Evolutionary conservation across 2,888 invertebrate species (phyloP), one percentile per base, ranked within the genome.

Genomic region (Laothoe populi): DNA sequence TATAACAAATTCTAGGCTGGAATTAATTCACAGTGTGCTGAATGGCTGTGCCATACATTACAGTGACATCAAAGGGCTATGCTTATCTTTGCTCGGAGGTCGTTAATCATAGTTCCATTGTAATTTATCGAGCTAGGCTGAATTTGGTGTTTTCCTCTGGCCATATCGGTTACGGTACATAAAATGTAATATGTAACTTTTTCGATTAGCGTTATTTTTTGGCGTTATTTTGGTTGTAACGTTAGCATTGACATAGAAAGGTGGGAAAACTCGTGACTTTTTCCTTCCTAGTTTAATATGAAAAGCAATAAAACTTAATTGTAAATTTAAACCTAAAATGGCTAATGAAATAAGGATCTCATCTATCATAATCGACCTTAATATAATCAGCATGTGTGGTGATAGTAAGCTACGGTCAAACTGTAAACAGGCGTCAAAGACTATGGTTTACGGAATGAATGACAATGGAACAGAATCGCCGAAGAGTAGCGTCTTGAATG

Each of bases 101-200:
- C 53, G 53, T 35, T 53, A 53, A 53, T 53, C 53, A 53, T 53
- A 53, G 53, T 53, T 53, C 53, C 16, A 53, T 35, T 53, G 53
- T 53, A 53, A 53, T 53, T 53, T 53, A 53, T 53, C 53, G 53
- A 53, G 53, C 35, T 53, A 53, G 53, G 35, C 53, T 53, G 53
- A 35, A 53, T 53, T 31, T 19, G 53, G 46, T 45, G 21, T 23
- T 46, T 24, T 46, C 46, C 23, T 53, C 35, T 53, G 16, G 19
- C 35, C 19, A 35, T 35, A 35, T 53, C 53, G 13, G 11, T 53
- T 53, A 35, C 53, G 13, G 53, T 53, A 53, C 53, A 53, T 53
- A 53, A 53, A 53, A 53, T 35, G 31, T 53, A 1, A 3, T 11
- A 19, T 53, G 53, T 53, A n/a, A 53, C 11, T 53, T 35, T 31